phyloP scores from a whole-genome alignment of 1,140 invertebrate genomes.

The Phortica variegata region DNA sequence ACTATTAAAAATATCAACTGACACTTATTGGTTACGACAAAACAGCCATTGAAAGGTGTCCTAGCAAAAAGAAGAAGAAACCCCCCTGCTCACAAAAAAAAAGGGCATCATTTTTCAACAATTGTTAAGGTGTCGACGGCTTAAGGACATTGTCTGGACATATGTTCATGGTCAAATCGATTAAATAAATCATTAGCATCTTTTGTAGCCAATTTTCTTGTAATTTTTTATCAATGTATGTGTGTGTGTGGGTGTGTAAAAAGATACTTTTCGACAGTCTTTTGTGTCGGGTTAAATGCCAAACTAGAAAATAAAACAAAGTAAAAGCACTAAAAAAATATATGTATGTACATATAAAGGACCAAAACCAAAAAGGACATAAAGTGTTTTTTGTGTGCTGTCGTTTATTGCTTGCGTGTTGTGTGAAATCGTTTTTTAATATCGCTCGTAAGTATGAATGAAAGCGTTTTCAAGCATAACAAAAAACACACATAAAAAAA shows the following conservation, averaged over 20 bases:
- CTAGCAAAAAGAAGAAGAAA: constrained; percentile 1
- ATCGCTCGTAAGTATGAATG: constrained; percentile 27
- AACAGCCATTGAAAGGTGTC: too few species aligned
- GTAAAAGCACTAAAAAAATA: too few species aligned
- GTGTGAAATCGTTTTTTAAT: constrained; percentile 54
- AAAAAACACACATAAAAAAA: too few species aligned
- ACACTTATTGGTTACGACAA: constrained; percentile 18
- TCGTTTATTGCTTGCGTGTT: constrained; percentile 31
- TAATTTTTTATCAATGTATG: constrained; percentile 8
- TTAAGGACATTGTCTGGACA: constrained; percentile 17
- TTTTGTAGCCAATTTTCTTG: constrained; percentile 55
- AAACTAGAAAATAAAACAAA: too few species aligned
- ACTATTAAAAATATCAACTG: constrained; percentile 52
- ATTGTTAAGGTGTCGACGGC: not conserved
- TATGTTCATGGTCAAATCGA: constrained; percentile 57
- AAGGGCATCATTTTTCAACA: not conserved
- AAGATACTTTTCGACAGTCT: constrained; percentile 13
- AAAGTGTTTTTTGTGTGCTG: constrained; percentile 25
- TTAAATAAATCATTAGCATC: constrained; percentile 58
- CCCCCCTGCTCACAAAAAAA: too few species aligned
- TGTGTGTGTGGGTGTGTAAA: too few species aligned
- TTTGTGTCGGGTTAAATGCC: constrained; percentile 32
- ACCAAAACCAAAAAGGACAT: too few species aligned
- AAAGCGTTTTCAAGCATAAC: constrained; percentile 23
- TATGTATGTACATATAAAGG: too few species aligned